phyloP scores from a whole-genome alignment of 2,888 invertebrate species.

The Emmelina monodactyla region DNA sequence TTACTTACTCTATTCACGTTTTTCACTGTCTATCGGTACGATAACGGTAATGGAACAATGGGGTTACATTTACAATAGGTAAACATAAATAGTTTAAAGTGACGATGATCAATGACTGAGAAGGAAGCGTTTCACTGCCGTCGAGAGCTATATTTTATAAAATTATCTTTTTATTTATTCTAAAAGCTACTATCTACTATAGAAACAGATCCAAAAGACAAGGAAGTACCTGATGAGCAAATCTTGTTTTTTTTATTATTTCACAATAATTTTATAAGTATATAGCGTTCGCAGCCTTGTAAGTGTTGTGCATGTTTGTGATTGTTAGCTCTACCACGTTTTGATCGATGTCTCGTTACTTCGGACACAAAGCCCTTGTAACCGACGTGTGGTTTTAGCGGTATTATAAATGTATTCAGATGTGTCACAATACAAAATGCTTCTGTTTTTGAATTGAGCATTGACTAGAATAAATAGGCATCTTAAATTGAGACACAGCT shows the following conservation, averaged over 20 bases:
- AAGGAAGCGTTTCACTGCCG: constrained; percentile 22
- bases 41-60: constrained; percentile 14
- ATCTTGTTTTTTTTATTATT: constrained; percentile 28
- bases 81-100: constrained; percentile 19
- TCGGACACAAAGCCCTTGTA: too few relatives aligned
- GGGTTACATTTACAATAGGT: constrained; percentile 17
- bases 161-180: constrained; percentile 33
- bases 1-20: too few relatives aligned
- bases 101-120: constrained; percentile 39
- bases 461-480: constrained; percentile 28
- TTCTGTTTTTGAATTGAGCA: constrained; percentile 43
- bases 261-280: constrained; percentile 43
- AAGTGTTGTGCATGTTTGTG: constrained; percentile 32
- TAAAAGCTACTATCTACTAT: constrained; percentile 45
- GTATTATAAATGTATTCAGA: constrained; percentile 12
- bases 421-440: constrained; percentile 29
- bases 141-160: constrained; percentile 40
- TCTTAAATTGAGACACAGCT: constrained; percentile 20
- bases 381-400: too few relatives aligned
- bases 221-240: constrained; percentile 61
- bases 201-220: constrained; percentile 54
- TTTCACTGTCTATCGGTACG: too few relatives aligned
- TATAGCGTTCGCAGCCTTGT: constrained; percentile 37
- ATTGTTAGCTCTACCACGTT: constrained; percentile 53
- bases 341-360: constrained; percentile 64